These are phyloP conservation scores for Ianthella basta DNA, from an alignment of 37 sponge, comb jelly and placozoan genomes.

Conservation along the genomic window DNA sequence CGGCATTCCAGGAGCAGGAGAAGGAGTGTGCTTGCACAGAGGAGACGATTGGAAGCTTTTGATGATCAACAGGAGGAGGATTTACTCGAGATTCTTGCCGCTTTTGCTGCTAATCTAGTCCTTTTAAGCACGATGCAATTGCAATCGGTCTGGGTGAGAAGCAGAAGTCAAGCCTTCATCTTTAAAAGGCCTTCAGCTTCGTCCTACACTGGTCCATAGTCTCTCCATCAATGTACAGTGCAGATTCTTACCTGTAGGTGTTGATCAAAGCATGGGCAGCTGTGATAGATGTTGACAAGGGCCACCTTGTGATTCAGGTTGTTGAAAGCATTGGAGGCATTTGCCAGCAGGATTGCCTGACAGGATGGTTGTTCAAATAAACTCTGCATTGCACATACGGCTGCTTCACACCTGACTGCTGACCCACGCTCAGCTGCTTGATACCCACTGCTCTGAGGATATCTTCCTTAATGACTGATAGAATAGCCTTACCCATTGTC, in stretches of 20 bases:
- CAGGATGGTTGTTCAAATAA: neutral
- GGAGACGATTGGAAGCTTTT: too few species aligned
- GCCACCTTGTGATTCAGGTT: neutral
- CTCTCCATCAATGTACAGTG: conserved; percentile 1
- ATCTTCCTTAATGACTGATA: neutral
- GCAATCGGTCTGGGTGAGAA: too few species aligned
- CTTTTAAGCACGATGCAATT: too few species aligned
- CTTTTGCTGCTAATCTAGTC: too few species aligned
- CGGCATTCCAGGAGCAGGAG: too few species aligned
- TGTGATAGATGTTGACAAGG: neutral
- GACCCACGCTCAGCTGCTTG: neutral
- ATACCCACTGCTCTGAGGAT: neutral
- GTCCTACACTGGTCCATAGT: too few species aligned
- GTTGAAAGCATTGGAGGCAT: conserved; percentile 12
- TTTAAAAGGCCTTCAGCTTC: too few species aligned
- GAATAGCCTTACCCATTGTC: neutral
- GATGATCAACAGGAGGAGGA: too few species aligned
- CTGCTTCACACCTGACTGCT: conserved; percentile 8
- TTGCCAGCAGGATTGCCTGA: neutral
- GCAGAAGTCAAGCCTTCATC: too few species aligned
- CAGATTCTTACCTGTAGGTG: neutral
- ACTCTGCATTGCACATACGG: neutral
- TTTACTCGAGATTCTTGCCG: too few species aligned
- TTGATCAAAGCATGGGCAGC: neutral
- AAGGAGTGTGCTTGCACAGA: too few species aligned